Percentiles rank a stretch among this genome's conserved stretches.
Evolutionary conservation across 2,113 vertebrate genomes (phyloP).

Genomic region (Holacanthus passer): DNA sequence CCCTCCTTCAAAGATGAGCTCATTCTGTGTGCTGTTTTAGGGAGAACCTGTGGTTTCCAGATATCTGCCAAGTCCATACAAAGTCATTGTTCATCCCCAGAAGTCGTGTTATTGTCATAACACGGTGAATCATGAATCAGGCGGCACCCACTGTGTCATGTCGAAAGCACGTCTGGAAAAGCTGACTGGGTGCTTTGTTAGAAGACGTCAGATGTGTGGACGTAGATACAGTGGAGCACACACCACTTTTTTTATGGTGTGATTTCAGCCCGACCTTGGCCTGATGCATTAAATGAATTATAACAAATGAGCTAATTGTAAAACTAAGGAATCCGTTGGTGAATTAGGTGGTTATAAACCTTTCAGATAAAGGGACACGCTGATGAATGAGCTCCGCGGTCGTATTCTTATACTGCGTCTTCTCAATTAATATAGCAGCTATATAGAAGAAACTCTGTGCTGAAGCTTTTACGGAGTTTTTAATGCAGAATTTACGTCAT

Average conservation of each 20-base stretch:
- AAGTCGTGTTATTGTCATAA: constrained; percentile 73
- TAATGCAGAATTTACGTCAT: not conserved
- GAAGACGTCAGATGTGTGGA: constrained; percentile 9
- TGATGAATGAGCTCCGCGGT: constrained; percentile 38
- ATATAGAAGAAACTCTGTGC: not conserved
- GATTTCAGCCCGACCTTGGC: not conserved
- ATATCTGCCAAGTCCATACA: constrained; percentile 66
- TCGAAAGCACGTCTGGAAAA: constrained; percentile 70
- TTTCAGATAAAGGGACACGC: constrained; percentile 31
- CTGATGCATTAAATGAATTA: constrained; percentile 23
- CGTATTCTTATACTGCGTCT: not conserved
- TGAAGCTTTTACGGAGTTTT: not conserved
- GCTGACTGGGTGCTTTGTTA: constrained; percentile 71
- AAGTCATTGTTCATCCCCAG: constrained; percentile 65
- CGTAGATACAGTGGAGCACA: not conserved
- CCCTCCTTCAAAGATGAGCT: constrained; percentile 63
- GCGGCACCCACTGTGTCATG: constrained; percentile 36
- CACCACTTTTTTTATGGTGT: constrained; percentile 4
- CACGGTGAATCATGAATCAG: constrained; percentile 60
- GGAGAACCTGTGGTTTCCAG: constrained; percentile 42
- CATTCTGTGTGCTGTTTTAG: constrained; percentile 40
- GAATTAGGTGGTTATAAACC: constrained; percentile 31
- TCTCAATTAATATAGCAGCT: constrained; percentile 7
- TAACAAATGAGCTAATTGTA: constrained; percentile 31
- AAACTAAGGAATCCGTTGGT: constrained; percentile 2